These are phyloP conservation scores for Harpagifer antarcticus DNA, from an alignment of 2,797 vertebrate species.

Conservation along the genomic window DNA sequence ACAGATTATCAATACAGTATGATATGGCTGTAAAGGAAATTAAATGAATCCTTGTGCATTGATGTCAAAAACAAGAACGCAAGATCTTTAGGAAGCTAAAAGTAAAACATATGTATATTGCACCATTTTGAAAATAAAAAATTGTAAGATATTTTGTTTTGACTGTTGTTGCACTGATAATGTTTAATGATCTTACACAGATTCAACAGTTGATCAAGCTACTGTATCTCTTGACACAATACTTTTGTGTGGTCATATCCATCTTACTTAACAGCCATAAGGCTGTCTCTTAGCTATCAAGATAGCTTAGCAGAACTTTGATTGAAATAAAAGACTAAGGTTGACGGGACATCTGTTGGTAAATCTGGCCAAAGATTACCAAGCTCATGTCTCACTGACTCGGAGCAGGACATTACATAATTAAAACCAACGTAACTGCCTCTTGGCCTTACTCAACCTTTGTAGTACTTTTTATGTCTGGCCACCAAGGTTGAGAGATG, in stretches of 20 bases:
- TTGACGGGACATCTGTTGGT: constrained; percentile 83
- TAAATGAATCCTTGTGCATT: neutral
- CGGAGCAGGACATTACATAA: constrained; percentile 69
- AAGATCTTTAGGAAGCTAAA: constrained; percentile 6
- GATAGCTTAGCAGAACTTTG: constrained; percentile 82
- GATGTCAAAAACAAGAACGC: neutral
- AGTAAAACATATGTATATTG: neutral
- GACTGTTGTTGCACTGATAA: neutral
- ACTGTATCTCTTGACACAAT: constrained; percentile 12
- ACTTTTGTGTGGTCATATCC: constrained; percentile 43
- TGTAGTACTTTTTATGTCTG: constrained; percentile 16
- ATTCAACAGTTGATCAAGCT: constrained; percentile 6
- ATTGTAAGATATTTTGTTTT: neutral
- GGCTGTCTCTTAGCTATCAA: constrained; percentile 63
- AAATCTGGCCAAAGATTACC: constrained; percentile 83
- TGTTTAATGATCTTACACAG: constrained; percentile 1
- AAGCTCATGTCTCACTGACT: constrained; percentile 73
- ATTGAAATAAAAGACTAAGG: constrained; percentile 83
- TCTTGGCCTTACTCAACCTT: constrained; percentile 53
- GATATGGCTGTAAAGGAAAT: neutral
- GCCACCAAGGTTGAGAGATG: neutral
- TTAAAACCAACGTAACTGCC: constrained; percentile 65
- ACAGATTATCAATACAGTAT: neutral
- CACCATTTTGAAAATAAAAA: neutral
- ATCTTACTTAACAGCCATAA: constrained; percentile 58